These are phyloP conservation scores for Aurelia sp. DNA, from an alignment of 30 jellyfish, hydroid and myxozoan genomes.

Conservation along the genomic window DNA sequence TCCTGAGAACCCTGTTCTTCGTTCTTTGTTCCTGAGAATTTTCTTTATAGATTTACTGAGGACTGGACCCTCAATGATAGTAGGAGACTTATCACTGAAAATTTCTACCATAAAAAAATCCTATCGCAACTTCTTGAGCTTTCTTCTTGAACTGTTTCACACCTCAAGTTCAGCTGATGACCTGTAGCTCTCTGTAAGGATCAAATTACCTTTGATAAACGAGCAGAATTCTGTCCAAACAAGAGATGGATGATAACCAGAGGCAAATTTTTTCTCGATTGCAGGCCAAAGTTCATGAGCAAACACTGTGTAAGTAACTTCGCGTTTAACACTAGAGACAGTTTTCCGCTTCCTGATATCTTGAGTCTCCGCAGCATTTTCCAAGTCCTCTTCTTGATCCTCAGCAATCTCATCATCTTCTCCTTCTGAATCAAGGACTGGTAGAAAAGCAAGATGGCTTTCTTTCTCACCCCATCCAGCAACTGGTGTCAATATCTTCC, in stretches of 20 bases:
- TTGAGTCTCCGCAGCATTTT: constrained; percentile 17
- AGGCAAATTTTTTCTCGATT: constrained; percentile 48
- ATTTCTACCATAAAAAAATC: too few relatives aligned
- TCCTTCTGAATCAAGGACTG: constrained; percentile 64
- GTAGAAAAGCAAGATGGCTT: constrained; percentile 65
- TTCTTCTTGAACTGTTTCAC: too few relatives aligned
- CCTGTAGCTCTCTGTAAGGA: too few relatives aligned
- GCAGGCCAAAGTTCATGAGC: constrained; percentile 77
- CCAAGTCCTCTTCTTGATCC: constrained; percentile 10
- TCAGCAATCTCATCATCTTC: constrained; percentile 61
- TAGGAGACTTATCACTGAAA: too few relatives aligned
- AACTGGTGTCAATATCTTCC: constrained; percentile 56
- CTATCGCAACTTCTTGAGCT: too few relatives aligned
- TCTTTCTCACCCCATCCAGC: constrained; percentile 93
- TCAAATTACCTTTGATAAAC: constrained; percentile 67
- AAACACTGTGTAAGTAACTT: constrained; percentile 79
- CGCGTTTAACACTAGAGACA: constrained; percentile 29
- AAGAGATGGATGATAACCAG: constrained; percentile 79
- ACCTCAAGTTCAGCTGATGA: too few relatives aligned
- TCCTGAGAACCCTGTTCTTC: too few relatives aligned
- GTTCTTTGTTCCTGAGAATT: too few relatives aligned
- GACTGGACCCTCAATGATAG: too few relatives aligned
- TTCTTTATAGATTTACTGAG: too few relatives aligned
- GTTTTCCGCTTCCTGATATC: background rate
- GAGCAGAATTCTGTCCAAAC: constrained; percentile 95